These are phyloP conservation scores for Amazonetta brasiliensis DNA, from an alignment of 2,797 vertebrate genomes.

Conservation along the genomic window DNA sequence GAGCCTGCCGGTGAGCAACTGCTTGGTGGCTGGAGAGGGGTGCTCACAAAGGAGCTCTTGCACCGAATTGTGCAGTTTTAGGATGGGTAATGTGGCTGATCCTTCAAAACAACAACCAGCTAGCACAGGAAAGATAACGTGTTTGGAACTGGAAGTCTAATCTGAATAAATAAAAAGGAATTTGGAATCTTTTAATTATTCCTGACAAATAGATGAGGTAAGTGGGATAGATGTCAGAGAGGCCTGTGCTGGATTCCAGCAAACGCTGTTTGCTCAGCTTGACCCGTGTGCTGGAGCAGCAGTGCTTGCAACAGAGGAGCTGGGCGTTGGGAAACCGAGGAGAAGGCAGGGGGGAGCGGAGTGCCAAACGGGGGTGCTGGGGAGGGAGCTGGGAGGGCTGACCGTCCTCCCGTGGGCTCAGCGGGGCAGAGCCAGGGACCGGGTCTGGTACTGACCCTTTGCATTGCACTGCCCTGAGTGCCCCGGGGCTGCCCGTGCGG, in stretches of 20 bases:
- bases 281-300: background rate
- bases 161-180: background rate
- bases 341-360: background rate
- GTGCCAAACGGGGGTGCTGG: background rate
- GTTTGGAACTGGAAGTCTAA: background rate
- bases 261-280: fast-evolving
- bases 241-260: background rate
- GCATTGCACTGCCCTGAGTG: fast-evolving
- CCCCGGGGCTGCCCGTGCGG: background rate
- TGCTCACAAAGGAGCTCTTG: background rate
- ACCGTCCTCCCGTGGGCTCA: background rate
- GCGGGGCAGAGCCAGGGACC: background rate
- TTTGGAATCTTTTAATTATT: background rate
- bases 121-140: background rate
- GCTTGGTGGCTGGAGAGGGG: background rate
- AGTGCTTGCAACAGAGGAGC: background rate
- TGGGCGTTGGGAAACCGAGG: background rate
- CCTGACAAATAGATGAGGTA: background rate
- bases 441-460: background rate
- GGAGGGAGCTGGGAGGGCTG: background rate
- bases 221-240: background rate
- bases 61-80: background rate
- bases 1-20: background rate
- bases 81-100: background rate
- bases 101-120: background rate